phyloP scores from a whole-genome alignment of 1,140 invertebrate species.

The Sitophilus oryzae region DNA sequence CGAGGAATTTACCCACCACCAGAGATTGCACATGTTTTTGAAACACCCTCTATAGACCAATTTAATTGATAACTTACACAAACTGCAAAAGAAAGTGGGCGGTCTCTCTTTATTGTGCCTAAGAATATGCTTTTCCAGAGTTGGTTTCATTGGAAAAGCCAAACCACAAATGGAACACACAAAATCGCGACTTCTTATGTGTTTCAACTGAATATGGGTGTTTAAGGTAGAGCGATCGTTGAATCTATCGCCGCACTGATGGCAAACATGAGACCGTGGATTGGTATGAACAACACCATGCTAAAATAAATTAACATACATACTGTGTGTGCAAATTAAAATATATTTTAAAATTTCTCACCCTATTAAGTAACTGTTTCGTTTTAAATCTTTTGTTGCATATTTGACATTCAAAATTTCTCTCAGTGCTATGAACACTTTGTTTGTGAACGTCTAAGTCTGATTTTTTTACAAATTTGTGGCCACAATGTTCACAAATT shows the following conservation, averaged over 20 bases:
- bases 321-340: conserved; percentile 28
- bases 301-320: conserved; percentile 44
- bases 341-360: background rate
- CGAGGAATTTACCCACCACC: too few species aligned
- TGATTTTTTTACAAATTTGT: conserved; percentile 28
- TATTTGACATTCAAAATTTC: conserved; percentile 37
- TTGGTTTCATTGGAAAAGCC: conserved; percentile 33
- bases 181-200: conserved; percentile 31
- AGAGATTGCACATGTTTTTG: too few species aligned
- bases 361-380: conserved; percentile 12
- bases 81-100: conserved; percentile 6
- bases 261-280: conserved; percentile 29
- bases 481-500: conserved; percentile 31
- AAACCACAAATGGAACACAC: conserved; percentile 34
- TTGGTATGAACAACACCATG: conserved; percentile 45
- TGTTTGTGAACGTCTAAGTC: conserved; percentile 38
- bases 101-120: conserved; percentile 23
- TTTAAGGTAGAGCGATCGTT: conserved; percentile 31
- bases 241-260: conserved; percentile 33
- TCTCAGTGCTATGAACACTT: conserved; percentile 40
- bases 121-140: conserved; percentile 33
- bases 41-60: background rate
- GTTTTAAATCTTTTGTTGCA: conserved; percentile 16
- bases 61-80: conserved; percentile 9
- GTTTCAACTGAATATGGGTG: conserved; percentile 33